Evolutionary conservation across 2,113 vertebrate genomes (phyloP), one percentile per base, ranked within the genome.

Genomic region (Puntigrus tetrazona): DNA sequence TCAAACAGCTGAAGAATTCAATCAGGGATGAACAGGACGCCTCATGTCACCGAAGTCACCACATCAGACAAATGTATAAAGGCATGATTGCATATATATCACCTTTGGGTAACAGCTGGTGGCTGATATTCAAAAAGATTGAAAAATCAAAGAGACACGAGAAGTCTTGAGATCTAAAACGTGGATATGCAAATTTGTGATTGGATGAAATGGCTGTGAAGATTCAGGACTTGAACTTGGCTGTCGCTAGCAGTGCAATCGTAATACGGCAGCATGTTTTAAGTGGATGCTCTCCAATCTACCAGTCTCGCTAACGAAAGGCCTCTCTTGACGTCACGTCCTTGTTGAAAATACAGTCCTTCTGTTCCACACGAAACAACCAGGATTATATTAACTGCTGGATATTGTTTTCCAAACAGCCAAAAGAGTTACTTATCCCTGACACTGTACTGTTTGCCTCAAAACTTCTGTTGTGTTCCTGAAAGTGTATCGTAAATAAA

Each of bases 401-500:
- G 43, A 77, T 73, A 41, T 57, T 34, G 7, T 79, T 47, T 73
- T 25, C 41, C 76, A 83, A 70, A 76, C 85, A 57, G 74, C 85
- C 74, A 57, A 78, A 73, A 84, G 45, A 47, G 61, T 78, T 67
- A n/a, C 31, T 47, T 45, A 55, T 70, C 20, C 7, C 73, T 86
- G 29, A 61, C 61, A 73, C 13, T 61, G 61, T 78, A 78, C 75
- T 55, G 75, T 52, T 67, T 78, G 80, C 80, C 74, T 87, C 69
- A 65, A 81, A 70, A 63, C 47, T 22, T 50, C n/a, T 79, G 9
- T 84, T 65, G 67, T 85, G 83, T 82, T 78, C 41, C 41, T 87
- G 86, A 87, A 80, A 78, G 79, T 85, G 72, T 82, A 82, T 57
- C 25, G 65, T 85, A 82, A 85, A 79, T 78, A 78, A 82, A 84